These are phyloP conservation scores for Epirrita christyi DNA, from an alignment of 2,888 invertebrate species.

Conservation along the genomic window DNA sequence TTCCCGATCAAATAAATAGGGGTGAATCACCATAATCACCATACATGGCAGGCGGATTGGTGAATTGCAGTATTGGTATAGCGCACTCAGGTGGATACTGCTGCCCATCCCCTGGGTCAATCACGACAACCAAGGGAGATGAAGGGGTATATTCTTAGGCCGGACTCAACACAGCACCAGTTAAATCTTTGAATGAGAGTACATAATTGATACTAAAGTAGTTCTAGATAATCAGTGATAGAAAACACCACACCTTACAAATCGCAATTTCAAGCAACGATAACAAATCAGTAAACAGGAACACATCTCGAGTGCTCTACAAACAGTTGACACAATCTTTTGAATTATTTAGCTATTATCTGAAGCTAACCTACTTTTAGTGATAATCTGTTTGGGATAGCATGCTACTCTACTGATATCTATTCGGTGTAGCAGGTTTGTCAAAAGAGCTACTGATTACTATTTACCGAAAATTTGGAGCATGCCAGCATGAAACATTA, in stretches of 20 bases:
- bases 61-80: no score
- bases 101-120: no score
- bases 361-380: conserved; percentile 19
- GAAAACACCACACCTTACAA: conserved; percentile 7
- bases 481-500: no score
- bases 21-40: no score
- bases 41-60: no score
- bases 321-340: conserved; percentile 60
- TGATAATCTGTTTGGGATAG: conserved; percentile 29
- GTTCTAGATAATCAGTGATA: background rate
- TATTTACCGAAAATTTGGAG: background rate
- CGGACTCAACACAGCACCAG: no score
- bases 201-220: no score
- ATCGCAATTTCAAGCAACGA: conserved; percentile 20
- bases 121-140: no score
- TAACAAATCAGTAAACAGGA: conserved; percentile 33
- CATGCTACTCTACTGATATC: background rate
- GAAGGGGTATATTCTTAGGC: no score
- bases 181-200: no score
- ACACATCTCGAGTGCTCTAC: conserved; percentile 61
- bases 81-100: no score
- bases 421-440: conserved; percentile 2
- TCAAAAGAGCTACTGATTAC: conserved; percentile 7
- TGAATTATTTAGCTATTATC: conserved; percentile 48
- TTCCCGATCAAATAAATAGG: no score